Percentiles rank a stretch among this genome's conserved stretches.
These are phyloP conservation scores for Phataginus tricuspis DNA, from an alignment of 2,797 vertebrate genomes.

Conservation along the genomic window DNA sequence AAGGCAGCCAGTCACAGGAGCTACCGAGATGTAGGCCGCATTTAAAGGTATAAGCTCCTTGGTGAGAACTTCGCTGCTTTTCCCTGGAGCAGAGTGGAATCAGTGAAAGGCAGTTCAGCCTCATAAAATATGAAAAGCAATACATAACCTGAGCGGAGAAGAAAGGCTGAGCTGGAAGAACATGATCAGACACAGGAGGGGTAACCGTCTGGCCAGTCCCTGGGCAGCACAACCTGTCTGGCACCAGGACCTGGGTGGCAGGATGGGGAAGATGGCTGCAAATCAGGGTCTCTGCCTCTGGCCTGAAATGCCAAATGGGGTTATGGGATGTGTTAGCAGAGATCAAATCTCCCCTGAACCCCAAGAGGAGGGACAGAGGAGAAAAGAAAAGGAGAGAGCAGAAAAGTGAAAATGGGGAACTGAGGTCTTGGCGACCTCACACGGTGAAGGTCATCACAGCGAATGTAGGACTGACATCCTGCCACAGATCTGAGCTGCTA, in stretches of 20 bases:
- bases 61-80: conserved; percentile 69
- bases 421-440: not conserved
- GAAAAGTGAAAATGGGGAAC: not conserved
- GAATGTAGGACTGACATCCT: not conserved
- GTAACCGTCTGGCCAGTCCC: not conserved
- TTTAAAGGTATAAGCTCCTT: conserved; percentile 73
- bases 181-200: conserved; percentile 49
- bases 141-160: conserved; percentile 63
- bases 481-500: not conserved
- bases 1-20: conserved; percentile 46
- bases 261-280: not conserved
- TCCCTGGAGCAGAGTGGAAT: conserved; percentile 59
- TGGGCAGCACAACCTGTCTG: not conserved
- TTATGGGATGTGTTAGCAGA: not conserved
- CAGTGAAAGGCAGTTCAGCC: conserved; percentile 55
- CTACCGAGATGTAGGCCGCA: conserved; percentile 60
- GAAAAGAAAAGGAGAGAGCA: not conserved
- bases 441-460: not conserved
- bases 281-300: not conserved
- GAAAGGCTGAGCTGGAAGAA: conserved; percentile 34
- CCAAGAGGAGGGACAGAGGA: not conserved
- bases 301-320: not conserved
- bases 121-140: conserved; percentile 83
- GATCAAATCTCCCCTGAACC: not conserved
- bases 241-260: fast-evolving